Base-by-base conservation (phyloP, 2,888 invertebrate genomes). In the Agrotis clavis region DNA sequence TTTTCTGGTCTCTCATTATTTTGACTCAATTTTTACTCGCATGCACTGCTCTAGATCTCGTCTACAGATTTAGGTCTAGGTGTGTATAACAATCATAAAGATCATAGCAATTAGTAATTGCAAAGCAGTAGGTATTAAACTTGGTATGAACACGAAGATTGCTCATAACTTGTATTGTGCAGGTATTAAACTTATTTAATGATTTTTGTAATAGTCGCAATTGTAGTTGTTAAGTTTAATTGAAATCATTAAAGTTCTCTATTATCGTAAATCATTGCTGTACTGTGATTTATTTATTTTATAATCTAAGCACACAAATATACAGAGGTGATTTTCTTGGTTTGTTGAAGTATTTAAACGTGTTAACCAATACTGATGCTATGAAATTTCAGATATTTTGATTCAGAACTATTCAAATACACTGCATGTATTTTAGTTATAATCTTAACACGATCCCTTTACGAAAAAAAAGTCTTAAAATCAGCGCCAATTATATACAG, bases 401-500 rank as follows among this genome's bases (percentile, higher is more conserved):
- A 1, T 56, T 13, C 4, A 21, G 7, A 41, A 21, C 18, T 54
- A 18, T 30, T 35, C 6, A 35, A 35, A 35, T 35, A 35, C 35
- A 35, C 35, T 35, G 14, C 48, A 48, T 61, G 59, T 59, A 48
- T 51, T 35, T 48, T 13, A 18, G 0, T 54, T 25, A 0, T 35
- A 53, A 62, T 47, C 2, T 11, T 11, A 71, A 50, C 1, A 4
- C 6, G n/a, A 47, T 14, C 18, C 21, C 9, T 65, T 21, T 62
- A 4, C 19, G 48, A 5, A 21, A 71, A 77, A 70, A 25, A 30
- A 4, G 13, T n/a, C 14, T 6, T 57, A 79, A 77, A 74, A 73
- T 80, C 74, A 77, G 76, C 30, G 66, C 74, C 83, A 85, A 83
- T 86, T 86, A 86, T 57, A 77, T 79, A 35, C 70, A 79, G 71